Conservation (phyloP, 2,113 vertebrate species). For the Eira barbara region DNA sequence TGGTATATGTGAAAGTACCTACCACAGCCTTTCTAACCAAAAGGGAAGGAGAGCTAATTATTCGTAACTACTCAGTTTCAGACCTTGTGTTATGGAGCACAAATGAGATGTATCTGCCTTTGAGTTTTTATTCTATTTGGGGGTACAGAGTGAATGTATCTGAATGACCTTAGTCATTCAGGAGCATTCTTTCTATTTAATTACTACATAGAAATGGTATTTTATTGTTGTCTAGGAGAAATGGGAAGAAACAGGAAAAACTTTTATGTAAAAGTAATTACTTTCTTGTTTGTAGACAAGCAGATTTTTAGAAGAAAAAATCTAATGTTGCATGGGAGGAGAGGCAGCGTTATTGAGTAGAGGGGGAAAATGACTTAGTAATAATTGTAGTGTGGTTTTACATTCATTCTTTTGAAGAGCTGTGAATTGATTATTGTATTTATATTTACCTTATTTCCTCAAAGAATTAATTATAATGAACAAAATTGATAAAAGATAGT, state of each 20-base stretch:
- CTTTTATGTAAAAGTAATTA: slow-evolving; percentile 23
- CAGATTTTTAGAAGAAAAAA: neutral
- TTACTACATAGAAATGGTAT: neutral
- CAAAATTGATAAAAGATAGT: neutral
- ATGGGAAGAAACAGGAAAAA: neutral
- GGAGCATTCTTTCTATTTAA: neutral
- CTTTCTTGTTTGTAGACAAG: neutral
- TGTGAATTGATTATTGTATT: neutral
- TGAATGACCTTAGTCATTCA: neutral
- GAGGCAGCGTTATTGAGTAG: neutral
- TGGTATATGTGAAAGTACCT: neutral
- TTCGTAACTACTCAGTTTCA: neutral
- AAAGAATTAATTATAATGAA: neutral
- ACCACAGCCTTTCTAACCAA: neutral
- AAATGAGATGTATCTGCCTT: neutral
- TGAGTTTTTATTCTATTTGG: neutral
- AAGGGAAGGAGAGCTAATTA: neutral
- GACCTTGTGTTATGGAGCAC: neutral
- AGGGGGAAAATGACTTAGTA: neutral
- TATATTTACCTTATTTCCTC: slow-evolving; percentile 28
- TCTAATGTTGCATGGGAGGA: neutral
- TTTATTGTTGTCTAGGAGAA: neutral
- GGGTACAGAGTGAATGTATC: neutral
- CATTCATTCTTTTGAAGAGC: neutral
- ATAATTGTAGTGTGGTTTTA: neutral